A percentile compares a stretch with the other conserved stretches of the same genome.
Evolutionary conservation across 1,140 invertebrate genomes (phyloP).

Genomic region (Pseudomyrmex gracilis): DNA sequence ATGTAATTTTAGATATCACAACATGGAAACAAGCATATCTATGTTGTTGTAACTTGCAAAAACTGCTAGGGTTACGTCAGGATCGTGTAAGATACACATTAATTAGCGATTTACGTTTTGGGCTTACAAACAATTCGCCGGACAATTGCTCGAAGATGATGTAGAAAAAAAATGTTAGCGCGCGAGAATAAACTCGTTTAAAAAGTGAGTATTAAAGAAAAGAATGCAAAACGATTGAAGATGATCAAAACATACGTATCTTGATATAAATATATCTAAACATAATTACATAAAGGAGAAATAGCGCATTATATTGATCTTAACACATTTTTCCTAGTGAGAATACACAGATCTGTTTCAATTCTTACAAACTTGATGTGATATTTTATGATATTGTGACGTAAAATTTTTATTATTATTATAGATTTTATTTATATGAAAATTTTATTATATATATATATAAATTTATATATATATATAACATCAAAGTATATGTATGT

Average conservation of each 20-base stretch:
- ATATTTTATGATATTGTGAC: slow-evolving; percentile 43
- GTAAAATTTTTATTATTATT: slow-evolving; percentile 28
- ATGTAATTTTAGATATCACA: slow-evolving; percentile 40
- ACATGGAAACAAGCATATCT: slow-evolving; percentile 64
- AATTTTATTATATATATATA: too few relatives aligned
- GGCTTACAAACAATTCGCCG: too few relatives aligned
- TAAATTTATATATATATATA: too few relatives aligned
- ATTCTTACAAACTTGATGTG: slow-evolving; percentile 29
- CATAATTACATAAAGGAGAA: slow-evolving; percentile 46
- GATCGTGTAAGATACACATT: slow-evolving; percentile 37
- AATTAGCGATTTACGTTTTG: slow-evolving; percentile 51
- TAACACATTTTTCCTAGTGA: slow-evolving; percentile 46
- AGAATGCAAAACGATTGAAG: background rate
- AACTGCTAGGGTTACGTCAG: slow-evolving; percentile 5
- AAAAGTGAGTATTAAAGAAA: slow-evolving; percentile 16
- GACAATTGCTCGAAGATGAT: too few relatives aligned
- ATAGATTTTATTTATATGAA: slow-evolving; percentile 26
- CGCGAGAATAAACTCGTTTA: slow-evolving; percentile 15
- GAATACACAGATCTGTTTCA: slow-evolving; percentile 39
- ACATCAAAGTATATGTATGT: too few relatives aligned
- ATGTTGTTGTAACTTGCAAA: slow-evolving; percentile 41
- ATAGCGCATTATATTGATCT: slow-evolving; percentile 61
- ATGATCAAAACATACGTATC: slow-evolving; percentile 59
- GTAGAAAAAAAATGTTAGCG: too few relatives aligned
- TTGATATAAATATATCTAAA: slow-evolving; percentile 36